These are phyloP conservation scores for Drosophila pallidifrons DNA, from an alignment of 1,140 invertebrate species.

Conservation along the genomic window DNA sequence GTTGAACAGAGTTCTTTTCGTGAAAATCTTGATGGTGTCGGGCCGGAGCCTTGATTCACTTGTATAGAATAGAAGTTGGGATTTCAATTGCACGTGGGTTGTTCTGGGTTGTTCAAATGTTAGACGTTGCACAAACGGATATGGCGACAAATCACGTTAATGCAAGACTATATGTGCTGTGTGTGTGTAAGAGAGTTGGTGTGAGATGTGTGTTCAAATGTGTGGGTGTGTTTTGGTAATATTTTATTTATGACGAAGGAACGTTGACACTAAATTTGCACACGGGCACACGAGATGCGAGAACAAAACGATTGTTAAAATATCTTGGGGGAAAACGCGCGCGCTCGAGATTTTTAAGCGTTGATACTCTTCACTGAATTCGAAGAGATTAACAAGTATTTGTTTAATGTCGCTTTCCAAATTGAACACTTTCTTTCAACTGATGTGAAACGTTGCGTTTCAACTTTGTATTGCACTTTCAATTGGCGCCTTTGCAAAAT, in stretches of 20 bases:
- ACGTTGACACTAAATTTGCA: conserved; percentile 19
- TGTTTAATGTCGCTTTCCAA: conserved; percentile 17
- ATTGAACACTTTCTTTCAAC: conserved; percentile 56
- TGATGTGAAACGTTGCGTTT: conserved; percentile 32
- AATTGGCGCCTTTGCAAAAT: conserved; percentile 58
- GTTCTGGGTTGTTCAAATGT: not conserved
- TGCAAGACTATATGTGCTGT: not conserved
- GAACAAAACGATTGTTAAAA: conserved; percentile 19
- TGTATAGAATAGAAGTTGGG: not conserved
- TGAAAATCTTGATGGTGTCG: conserved; percentile 81
- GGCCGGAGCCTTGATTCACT: conserved; percentile 59
- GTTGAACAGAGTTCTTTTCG: conserved; percentile 73
- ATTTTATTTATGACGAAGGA: conserved; percentile 1
- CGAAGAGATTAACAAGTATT: conserved; percentile 38
- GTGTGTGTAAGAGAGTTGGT: not conserved
- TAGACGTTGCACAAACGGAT: conserved; percentile 14
- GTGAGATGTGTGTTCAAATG: conserved; percentile 1
- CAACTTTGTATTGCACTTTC: conserved; percentile 71
- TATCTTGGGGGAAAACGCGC: conserved; percentile 50
- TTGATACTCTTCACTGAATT: not conserved
- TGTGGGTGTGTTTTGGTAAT: not conserved
- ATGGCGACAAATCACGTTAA: conserved; percentile 4
- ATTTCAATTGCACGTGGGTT: conserved; percentile 37
- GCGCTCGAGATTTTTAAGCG: conserved; percentile 54
- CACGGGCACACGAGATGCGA: conserved; percentile 20